phyloP scores from a whole-genome alignment of 2,888 invertebrate species.

The Adineta ricciae region DNA sequence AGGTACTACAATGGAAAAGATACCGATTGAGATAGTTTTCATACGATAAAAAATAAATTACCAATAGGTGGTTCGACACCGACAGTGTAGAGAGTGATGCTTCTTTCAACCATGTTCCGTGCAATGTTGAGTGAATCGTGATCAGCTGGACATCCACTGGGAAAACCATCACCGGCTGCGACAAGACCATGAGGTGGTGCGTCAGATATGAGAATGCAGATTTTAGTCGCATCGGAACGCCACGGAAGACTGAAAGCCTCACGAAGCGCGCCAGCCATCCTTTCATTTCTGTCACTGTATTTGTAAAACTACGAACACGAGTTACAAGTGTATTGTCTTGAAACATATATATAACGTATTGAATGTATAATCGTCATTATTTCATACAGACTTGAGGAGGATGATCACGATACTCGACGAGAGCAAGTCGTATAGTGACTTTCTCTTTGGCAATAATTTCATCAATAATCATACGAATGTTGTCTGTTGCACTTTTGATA shows the following conservation, averaged over 20 bases:
- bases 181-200: not conserved
- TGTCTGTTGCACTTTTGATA: conserved; percentile 36
- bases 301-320: conserved; percentile 41
- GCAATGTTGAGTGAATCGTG: not conserved
- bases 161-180: conserved; percentile 42
- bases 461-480: conserved; percentile 41
- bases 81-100: not conserved
- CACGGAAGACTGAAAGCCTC: conserved; percentile 38
- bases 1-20: conserved; percentile 40
- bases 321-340: conserved; percentile 41
- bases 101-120: not conserved
- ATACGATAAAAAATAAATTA: too few species aligned
- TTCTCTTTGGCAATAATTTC: conserved; percentile 42
- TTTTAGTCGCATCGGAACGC: conserved; percentile 39
- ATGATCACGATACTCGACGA: conserved; percentile 45
- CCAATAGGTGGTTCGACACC: conserved; percentile 35
- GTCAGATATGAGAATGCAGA: not conserved
- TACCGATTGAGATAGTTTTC: conserved; percentile 8
- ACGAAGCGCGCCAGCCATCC: conserved; percentile 35
- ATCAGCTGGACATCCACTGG: not conserved
- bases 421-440: conserved; percentile 40
- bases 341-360: too few species aligned
- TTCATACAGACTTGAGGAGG: conserved; percentile 28
- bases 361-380: too few species aligned
- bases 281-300: conserved; percentile 41